A percentile compares a stretch with the other conserved stretches of the same genome.
These are phyloP conservation scores for Cryptomyrus ogoouensis DNA, from an alignment of 2,113 vertebrate genomes.

Conservation along the genomic window DNA sequence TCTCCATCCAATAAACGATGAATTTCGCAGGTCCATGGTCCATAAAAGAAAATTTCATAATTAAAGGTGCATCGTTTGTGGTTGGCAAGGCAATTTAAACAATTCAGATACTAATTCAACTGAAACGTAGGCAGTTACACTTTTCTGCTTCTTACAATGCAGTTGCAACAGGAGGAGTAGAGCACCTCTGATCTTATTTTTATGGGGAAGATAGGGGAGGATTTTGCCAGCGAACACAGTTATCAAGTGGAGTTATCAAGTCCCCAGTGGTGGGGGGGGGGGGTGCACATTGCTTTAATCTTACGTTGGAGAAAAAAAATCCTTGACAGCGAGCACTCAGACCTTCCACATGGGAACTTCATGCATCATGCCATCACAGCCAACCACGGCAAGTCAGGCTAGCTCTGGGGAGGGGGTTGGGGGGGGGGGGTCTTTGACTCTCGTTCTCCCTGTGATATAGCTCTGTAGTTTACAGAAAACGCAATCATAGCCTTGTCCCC, in stretches of 20 bases:
- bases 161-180: background rate
- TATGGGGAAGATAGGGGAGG: background rate
- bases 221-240: background rate
- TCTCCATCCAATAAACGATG: background rate
- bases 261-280: background rate
- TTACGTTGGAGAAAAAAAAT: background rate
- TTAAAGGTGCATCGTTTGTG: background rate
- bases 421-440: background rate
- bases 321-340: background rate
- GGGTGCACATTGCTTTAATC: background rate
- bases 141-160: background rate
- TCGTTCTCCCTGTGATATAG: background rate
- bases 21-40: background rate
- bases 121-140: background rate
- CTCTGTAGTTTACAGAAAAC: background rate
- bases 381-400: background rate
- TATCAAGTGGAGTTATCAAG: background rate
- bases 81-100: background rate
- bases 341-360: background rate
- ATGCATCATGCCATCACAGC: background rate
- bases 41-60: background rate
- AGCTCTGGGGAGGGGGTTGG: background rate
- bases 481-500: background rate
- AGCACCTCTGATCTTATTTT: background rate
- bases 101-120: background rate